These are phyloP conservation scores for Alosa alosa DNA, from an alignment of 2,113 vertebrate species.

Conservation along the genomic window DNA sequence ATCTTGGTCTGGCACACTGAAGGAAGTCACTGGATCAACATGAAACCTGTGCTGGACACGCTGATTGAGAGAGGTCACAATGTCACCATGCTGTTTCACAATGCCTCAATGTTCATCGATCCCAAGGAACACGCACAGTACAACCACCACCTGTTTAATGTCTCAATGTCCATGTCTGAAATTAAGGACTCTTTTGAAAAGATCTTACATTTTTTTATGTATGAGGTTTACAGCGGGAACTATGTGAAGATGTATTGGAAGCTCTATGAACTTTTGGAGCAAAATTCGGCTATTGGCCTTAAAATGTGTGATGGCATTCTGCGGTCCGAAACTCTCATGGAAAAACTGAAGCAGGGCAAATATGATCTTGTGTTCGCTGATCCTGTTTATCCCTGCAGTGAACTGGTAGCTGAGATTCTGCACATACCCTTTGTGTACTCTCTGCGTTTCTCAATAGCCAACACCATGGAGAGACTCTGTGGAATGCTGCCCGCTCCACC, in stretches of 20 bases:
- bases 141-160: slow-evolving; percentile 50
- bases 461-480: slow-evolving; percentile 60
- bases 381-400: slow-evolving; percentile 56
- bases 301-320: slow-evolving; percentile 58
- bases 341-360: slow-evolving; percentile 56
- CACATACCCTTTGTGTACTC: slow-evolving; percentile 62
- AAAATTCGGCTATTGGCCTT: not conserved
- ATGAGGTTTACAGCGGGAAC: slow-evolving; percentile 56
- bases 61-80: slow-evolving; percentile 64
- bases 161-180: slow-evolving; percentile 35
- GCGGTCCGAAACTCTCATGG: slow-evolving; percentile 59
- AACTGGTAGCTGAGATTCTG: slow-evolving; percentile 64
- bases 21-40: slow-evolving; percentile 78
- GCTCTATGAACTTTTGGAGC: slow-evolving; percentile 27
- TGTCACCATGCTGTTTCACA: slow-evolving; percentile 66
- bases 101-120: slow-evolving; percentile 45
- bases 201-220: slow-evolving; percentile 52
- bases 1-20: slow-evolving; percentile 75
- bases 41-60: slow-evolving; percentile 65
- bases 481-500: slow-evolving; percentile 66
- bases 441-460: slow-evolving; percentile 57
- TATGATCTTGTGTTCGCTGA: slow-evolving; percentile 69
- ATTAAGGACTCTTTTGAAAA: slow-evolving; percentile 43
- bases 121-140: slow-evolving; percentile 43
- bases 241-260: slow-evolving; percentile 49